Conservation (phyloP, 2,797 vertebrate genomes). For the Serranus cabrilla region DNA sequence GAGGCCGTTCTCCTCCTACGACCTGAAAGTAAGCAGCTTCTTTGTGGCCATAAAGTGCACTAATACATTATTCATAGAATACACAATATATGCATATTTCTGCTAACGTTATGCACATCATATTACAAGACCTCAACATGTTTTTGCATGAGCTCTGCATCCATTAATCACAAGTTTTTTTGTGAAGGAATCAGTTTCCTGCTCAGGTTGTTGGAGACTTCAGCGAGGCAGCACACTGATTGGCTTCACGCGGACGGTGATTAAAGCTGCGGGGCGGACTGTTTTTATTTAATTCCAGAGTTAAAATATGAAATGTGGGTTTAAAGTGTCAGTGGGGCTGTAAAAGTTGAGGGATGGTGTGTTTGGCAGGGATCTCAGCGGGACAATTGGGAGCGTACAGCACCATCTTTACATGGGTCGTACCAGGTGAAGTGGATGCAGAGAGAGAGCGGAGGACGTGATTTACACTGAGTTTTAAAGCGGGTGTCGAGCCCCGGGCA, state of each 20-base stretch:
- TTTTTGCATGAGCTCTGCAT: slow-evolving; percentile 51
- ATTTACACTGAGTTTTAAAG: slow-evolving; percentile 74
- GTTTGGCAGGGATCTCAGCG: slow-evolving; percentile 62
- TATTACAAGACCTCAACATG: slow-evolving; percentile 35
- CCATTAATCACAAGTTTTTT: slow-evolving; percentile 34
- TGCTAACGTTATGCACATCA: slow-evolving; percentile 30
- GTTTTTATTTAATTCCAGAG: slow-evolving; percentile 54
- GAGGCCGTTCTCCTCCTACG: slow-evolving; percentile 88
- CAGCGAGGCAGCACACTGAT: slow-evolving; percentile 29
- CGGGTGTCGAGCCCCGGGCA: slow-evolving; percentile 55
- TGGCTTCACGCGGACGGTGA: slow-evolving; percentile 50
- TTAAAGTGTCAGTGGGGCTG: slow-evolving; percentile 57
- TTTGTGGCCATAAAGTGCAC: slow-evolving; percentile 22
- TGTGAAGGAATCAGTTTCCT: slow-evolving; percentile 38
- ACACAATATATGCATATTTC: slow-evolving; percentile 50
- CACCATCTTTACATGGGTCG: slow-evolving; percentile 50
- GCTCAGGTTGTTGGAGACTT: slow-evolving; percentile 36
- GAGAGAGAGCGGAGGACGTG: slow-evolving; percentile 54
- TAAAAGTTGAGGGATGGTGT: slow-evolving; percentile 68
- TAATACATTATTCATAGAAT: slow-evolving; percentile 54
- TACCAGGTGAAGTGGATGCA: slow-evolving; percentile 61
- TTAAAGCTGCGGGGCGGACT: slow-evolving; percentile 57
- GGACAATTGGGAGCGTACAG: slow-evolving; percentile 43
- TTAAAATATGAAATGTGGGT: slow-evolving; percentile 70
- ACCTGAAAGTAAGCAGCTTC: slow-evolving; percentile 89